phyloP scores from a whole-genome alignment of 2,888 invertebrate species.

The Proisotoma minuta region DNA sequence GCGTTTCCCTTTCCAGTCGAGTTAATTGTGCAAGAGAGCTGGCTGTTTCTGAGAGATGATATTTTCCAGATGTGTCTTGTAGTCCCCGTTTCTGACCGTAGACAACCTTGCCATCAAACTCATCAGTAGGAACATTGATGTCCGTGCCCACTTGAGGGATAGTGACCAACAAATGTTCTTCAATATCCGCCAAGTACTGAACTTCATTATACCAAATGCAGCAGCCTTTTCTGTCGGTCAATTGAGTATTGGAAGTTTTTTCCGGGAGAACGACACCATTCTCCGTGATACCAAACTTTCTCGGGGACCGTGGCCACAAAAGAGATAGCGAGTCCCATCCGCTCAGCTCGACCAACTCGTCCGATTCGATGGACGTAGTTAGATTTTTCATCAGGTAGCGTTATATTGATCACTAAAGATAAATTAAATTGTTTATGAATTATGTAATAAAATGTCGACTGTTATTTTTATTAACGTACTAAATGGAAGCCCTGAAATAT shows the following conservation, averaged over 20 bases:
- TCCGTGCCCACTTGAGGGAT: slow-evolving; percentile 83
- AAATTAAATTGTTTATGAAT: neutral
- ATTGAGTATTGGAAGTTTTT: slow-evolving; percentile 85
- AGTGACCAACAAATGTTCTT: slow-evolving; percentile 94
- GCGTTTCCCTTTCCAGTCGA: slow-evolving; percentile 81
- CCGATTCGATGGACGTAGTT: slow-evolving; percentile 99
- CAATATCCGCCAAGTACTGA: slow-evolving; percentile 87
- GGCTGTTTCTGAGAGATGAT: slow-evolving; percentile 88
- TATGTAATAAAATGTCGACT: no score
- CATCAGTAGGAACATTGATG: slow-evolving; percentile 83
- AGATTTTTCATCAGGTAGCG: slow-evolving; percentile 96
- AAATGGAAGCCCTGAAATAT: slow-evolving; percentile 85
- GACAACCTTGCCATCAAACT: slow-evolving; percentile 96
- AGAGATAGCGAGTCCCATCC: slow-evolving; percentile 98
- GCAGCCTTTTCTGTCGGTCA: slow-evolving; percentile 82
- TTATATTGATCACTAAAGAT: slow-evolving; percentile 88
- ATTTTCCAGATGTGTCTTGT: slow-evolving; percentile 64
- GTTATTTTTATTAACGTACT: slow-evolving; percentile 59
- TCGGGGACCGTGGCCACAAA: slow-evolving; percentile 90
- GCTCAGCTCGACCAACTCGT: slow-evolving; percentile 96
- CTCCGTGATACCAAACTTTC: slow-evolving; percentile 94
- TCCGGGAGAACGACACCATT: slow-evolving; percentile 86
- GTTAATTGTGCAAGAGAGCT: slow-evolving; percentile 81
- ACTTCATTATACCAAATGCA: slow-evolving; percentile 99
- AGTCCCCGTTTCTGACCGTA: slow-evolving; percentile 81